These are phyloP conservation scores for Lasioglossum figueresi DNA, from an alignment of 2,888 invertebrate genomes.

Conservation along the genomic window DNA sequence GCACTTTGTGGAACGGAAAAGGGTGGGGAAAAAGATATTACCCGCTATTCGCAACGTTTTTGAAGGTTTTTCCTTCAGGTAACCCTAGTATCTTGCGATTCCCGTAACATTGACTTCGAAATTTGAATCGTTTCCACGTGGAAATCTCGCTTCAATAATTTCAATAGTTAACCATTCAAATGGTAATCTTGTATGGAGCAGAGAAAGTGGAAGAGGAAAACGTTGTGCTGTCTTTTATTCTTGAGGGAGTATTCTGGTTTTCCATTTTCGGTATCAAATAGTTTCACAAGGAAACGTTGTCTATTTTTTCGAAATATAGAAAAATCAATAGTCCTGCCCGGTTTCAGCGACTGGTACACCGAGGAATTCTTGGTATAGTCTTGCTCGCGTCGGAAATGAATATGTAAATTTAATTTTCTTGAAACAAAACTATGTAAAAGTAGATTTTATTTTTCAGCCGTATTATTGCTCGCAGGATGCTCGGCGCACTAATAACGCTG, in stretches of 20 bases:
- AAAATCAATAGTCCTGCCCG: too few relatives aligned
- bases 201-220: background rate
- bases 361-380: background rate
- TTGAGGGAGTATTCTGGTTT: too few relatives aligned
- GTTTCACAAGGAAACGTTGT: background rate
- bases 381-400: background rate
- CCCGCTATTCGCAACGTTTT: background rate
- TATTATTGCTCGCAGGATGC: background rate
- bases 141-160: background rate
- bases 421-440: background rate
- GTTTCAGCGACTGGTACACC: background rate
- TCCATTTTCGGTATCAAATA: background rate
- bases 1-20: constrained; percentile 12
- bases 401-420: constrained; percentile 7
- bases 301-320: background rate
- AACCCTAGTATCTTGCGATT: background rate
- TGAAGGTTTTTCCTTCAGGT: background rate
- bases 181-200: background rate
- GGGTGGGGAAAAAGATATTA: background rate
- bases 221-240: background rate
- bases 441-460: background rate
- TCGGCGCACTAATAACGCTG: background rate
- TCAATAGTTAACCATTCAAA: background rate
- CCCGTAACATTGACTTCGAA: background rate
- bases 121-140: background rate